These are phyloP conservation scores for Anguilla marmorata DNA, from an alignment of 2,797 vertebrate species.

Conservation along the genomic window DNA sequence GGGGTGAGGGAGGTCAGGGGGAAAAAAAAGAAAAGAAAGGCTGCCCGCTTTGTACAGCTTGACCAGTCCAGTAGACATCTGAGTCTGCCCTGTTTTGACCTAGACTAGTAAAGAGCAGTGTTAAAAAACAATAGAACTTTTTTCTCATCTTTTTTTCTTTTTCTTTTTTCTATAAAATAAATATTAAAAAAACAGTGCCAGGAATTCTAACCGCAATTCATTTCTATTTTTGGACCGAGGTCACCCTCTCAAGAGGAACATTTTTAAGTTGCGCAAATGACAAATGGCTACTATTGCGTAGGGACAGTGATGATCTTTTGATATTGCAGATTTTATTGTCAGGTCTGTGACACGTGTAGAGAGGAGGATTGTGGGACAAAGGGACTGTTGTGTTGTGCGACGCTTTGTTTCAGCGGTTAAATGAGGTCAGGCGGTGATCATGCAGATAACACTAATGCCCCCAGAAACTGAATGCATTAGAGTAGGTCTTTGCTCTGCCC, in stretches of 20 bases:
- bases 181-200: no score
- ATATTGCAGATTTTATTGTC: neutral
- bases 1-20: slow-evolving; percentile 37
- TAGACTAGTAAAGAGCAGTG: slow-evolving; percentile 9
- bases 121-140: slow-evolving; percentile 15
- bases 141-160: slow-evolving; percentile 16
- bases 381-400: neutral
- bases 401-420: slow-evolving; percentile 8
- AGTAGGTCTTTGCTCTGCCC: neutral
- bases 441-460: slow-evolving; percentile 13
- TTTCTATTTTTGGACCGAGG: neutral
- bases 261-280: neutral
- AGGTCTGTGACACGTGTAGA: slow-evolving; percentile 3
- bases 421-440: slow-evolving; percentile 9
- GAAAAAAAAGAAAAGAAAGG: slow-evolving; percentile 23
- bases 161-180: neutral
- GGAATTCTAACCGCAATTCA: neutral
- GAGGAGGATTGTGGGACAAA: slow-evolving; percentile 1
- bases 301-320: neutral
- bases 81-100: slow-evolving; percentile 4
- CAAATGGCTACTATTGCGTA: neutral
- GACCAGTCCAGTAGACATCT: slow-evolving; percentile 19
- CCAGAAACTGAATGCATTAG: slow-evolving; percentile 8
- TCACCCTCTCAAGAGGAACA: neutral
- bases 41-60: neutral